A percentile compares a stretch with the other conserved stretches of the same genome.
Evolutionary conservation across 2,797 vertebrate species (phyloP).

Genomic region (Macroramphosus scolopax): DNA sequence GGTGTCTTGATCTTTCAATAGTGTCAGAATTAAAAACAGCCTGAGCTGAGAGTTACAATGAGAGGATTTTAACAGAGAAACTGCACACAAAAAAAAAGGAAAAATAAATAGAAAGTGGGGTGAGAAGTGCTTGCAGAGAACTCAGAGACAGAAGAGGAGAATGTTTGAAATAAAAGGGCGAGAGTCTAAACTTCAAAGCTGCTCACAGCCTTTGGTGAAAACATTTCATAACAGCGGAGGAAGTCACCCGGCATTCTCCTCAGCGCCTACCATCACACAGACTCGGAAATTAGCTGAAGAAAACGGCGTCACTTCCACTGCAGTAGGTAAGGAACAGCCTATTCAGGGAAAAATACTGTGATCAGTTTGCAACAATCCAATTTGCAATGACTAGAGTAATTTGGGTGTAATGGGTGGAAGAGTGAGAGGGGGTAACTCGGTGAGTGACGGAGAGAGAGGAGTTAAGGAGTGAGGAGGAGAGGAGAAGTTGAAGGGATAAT

Average conservation of each 20-base stretch:
- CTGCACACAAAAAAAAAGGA: slow-evolving; percentile 22
- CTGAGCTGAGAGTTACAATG: slow-evolving; percentile 23
- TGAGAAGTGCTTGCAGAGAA: slow-evolving; percentile 47
- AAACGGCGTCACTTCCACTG: slow-evolving; percentile 57
- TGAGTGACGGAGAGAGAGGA: slow-evolving; percentile 40
- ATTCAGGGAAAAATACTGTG: slow-evolving; percentile 48
- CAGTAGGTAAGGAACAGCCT: slow-evolving; percentile 33
- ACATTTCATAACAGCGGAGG: slow-evolving; percentile 61
- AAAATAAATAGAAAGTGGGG: slow-evolving; percentile 42
- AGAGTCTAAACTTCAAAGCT: slow-evolving; percentile 68
- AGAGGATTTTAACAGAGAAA: slow-evolving; percentile 30
- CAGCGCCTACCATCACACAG: slow-evolving; percentile 60
- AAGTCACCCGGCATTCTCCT: slow-evolving; percentile 65
- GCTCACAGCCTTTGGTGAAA: slow-evolving; percentile 62
- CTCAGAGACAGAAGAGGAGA: slow-evolving; percentile 51
- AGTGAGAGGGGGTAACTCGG: slow-evolving; percentile 46
- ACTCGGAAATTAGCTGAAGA: slow-evolving; percentile 68
- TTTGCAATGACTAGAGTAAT: slow-evolving; percentile 64
- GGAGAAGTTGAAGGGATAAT: slow-evolving; percentile 55
- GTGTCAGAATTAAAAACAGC: not conserved
- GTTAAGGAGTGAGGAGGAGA: slow-evolving; percentile 23
- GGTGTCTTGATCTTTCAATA: not conserved
- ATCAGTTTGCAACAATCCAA: slow-evolving; percentile 53
- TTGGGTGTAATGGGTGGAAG: slow-evolving; percentile 62
- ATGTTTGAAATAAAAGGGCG: slow-evolving; percentile 55